Base-by-base conservation (phyloP, 2,797 vertebrate genomes). In the Dromococcyx pavoninus region DNA sequence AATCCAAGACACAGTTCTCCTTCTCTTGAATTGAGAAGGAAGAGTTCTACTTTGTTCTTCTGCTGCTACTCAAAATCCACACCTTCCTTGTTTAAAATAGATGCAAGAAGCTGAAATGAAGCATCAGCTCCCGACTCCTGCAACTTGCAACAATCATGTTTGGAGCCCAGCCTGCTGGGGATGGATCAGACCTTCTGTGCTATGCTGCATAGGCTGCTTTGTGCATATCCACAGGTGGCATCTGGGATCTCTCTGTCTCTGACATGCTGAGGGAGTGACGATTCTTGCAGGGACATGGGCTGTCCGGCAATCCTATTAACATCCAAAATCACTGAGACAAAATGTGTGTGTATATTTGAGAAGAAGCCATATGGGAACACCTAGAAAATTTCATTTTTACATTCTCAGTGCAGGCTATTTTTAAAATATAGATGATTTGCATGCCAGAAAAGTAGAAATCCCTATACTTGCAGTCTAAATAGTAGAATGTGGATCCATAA, bases 371-470 rank as follows among this genome's bases (percentile, higher is more conserved):
- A 67, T 6, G 9, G 67, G 10, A 76, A 41, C 18, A 85, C 32
- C 5, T 30, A 88, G 44, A 33, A 83, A 79, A 61, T 71, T 67
- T 50, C 7, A 39, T 43, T 86, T 80, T 75, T 62, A 25, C 15
- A 4, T 72, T 88, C 13, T 54, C 46, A 72, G 21, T 10, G 57
- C 0, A 0, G 23, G 27, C 10, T 57, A 19, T 17, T 79, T 89
- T 93, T 17, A 66, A 85, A 67, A 71, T 8, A 2, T 17, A 27
- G 54, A 9, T 62, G 2, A 53, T 41, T 76, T 89, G 71, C n/a
- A 78, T 86, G 35, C 43, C 46, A 85, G 66, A 86, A 89, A 71
- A 92, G 32, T 7, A 89, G 43, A 85, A 94, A 93, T 89, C 51
- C 46, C 81, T 54, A 35, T 53, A 48, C 19, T 62, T 13, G 1